Base-by-base conservation (phyloP, 2,113 vertebrate genomes). In the Daubentonia madagascariensis region DNA sequence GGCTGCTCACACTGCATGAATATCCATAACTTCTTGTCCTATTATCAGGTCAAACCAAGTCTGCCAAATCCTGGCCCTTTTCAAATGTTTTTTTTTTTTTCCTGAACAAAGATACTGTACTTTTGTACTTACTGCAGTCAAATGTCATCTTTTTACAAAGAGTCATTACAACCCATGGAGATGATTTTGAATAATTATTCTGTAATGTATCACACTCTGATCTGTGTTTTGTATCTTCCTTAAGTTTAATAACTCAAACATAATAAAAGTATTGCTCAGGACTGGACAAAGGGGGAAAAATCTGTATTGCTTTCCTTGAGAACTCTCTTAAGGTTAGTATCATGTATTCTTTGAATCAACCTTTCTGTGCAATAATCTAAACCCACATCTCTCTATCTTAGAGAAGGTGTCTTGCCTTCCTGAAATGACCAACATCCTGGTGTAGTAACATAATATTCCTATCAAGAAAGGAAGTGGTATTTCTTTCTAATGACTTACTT, bases 141-240 rank as follows among this genome's bases (percentile, higher is more conserved):
- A 90, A 78, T 83, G 37, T 65, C 61, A 86, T 54, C 20, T 95
- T 88, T 45, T 59, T 0, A 48, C 43, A 84, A 92, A 78, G 43
- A 54, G 23, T 54, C 35, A 37, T 68, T 59, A 8, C 12, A 57
- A 63, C 48, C 18, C 40, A 17, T 54, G 28, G 9, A 75, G 25
- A 54, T 89, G 35, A 63, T 89, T 92, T 92, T 90, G 89, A 96
- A 37, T 81, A 81, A 85, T 61, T 89, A 85, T 81, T 57, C 85
- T 76, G 22, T 45, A 45, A 90, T 65, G 50, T 83, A 10, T 50
- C 16, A 63, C 59, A 72, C 48, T 68, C 72, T 78, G 40, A 52
- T 70, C 28, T 75, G 50, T 67, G 50, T 87, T 80, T 54, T 75
- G 16, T 83, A 76, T 57, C 32, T 67, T 84, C 32, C 18, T 89